Evolutionary conservation across 2,113 vertebrate species (phyloP).

Genomic region (Ictalurus punctatus): DNA sequence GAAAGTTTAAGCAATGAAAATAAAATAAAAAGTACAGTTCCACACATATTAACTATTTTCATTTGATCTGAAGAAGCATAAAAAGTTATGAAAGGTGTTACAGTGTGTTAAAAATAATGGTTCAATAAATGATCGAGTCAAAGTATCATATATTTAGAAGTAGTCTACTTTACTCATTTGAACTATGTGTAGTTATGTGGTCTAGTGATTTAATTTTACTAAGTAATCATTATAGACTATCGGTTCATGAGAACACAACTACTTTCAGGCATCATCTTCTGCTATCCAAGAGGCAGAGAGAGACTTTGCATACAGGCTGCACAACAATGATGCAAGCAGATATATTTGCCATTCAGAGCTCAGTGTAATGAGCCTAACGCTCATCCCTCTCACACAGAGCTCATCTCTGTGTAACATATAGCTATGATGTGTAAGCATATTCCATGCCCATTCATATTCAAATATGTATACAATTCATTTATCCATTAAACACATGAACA

Average conservation of each 20-base stretch:
- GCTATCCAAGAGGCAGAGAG: conserved; percentile 57
- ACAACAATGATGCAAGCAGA: conserved; percentile 53
- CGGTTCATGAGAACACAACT: conserved; percentile 12
- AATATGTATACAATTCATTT: conserved; percentile 11
- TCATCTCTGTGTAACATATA: background rate
- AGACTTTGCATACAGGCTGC: conserved; percentile 71
- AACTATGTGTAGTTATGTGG: background rate
- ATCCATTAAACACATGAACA: background rate
- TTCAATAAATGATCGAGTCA: background rate
- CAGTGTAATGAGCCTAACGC: conserved; percentile 59
- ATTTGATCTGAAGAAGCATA: background rate
- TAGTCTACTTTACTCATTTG: background rate
- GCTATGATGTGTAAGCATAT: background rate
- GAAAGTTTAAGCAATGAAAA: background rate
- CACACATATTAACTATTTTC: background rate
- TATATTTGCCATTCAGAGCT: conserved; percentile 63
- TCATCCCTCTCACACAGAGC: background rate
- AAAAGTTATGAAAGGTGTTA: background rate
- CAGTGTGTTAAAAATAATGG: background rate
- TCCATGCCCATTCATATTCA: conserved; percentile 3
- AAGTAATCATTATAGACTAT: conserved; percentile 7
- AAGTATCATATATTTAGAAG: background rate
- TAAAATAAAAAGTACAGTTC: background rate
- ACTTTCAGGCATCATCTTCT: conserved; percentile 37
- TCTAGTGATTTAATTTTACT: background rate